Evolutionary conservation across 53 echinoderm and acorn worm genomes (phyloP).

Genomic region (Mesocentrotus franciscanus): DNA sequence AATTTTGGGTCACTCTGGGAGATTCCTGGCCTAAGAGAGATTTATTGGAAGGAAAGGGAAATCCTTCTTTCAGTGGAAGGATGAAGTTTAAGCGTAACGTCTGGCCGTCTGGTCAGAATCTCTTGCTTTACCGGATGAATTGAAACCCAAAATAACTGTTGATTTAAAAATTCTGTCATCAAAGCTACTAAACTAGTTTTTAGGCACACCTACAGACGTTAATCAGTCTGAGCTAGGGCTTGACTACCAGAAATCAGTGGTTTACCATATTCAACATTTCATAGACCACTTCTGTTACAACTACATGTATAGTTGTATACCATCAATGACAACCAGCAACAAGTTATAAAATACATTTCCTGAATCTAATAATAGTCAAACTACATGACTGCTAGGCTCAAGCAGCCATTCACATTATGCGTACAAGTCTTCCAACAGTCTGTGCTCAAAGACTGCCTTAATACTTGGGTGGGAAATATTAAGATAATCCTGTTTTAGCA

Average conservation of each 20-base stretch:
- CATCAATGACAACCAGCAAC: background rate
- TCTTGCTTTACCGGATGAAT: background rate
- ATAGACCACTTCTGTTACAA: background rate
- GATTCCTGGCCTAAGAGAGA: background rate
- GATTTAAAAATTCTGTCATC: constrained; percentile 26
- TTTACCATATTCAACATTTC: background rate
- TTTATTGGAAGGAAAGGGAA: constrained; percentile 26
- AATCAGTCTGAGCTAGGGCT: background rate
- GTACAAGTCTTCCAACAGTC: background rate
- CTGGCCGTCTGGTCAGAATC: constrained; percentile 15
- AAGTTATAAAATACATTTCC: background rate
- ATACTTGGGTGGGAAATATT: constrained; percentile 5
- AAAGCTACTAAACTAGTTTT: background rate
- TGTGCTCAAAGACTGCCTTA: background rate
- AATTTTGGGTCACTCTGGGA: background rate
- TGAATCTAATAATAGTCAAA: background rate
- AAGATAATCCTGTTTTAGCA: constrained; percentile 27
- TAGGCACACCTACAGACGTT: background rate
- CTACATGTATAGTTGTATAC: no score
- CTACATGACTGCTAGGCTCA: background rate
- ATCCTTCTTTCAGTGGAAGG: constrained; percentile 10
- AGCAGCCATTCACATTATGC: background rate
- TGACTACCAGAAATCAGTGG: background rate
- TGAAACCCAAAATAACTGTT: constrained; percentile 32
- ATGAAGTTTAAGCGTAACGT: background rate